Conservation (phyloP, 2,113 vertebrate genomes). For the Pithys albifrons region DNA sequence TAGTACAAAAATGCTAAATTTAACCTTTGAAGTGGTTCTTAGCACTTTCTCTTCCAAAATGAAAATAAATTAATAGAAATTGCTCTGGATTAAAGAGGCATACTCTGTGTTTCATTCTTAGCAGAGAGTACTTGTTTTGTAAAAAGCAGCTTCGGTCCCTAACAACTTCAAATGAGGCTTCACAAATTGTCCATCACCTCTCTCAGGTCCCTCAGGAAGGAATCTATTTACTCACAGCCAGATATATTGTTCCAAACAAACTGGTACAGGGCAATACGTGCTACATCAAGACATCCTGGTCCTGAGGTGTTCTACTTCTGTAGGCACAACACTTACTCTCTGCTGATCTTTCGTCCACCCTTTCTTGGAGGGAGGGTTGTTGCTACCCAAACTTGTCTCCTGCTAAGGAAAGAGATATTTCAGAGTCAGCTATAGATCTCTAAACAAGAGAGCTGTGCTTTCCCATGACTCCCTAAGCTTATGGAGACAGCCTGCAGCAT, state of each 20-base stretch:
- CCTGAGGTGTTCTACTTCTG: not conserved
- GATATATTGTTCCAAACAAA: not conserved
- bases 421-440: not conserved
- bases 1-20: not conserved
- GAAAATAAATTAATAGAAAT: not conserved
- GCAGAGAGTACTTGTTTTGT: not conserved
- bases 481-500: not conserved
- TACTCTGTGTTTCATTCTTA: not conserved
- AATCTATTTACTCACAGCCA: not conserved
- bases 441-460: not conserved
- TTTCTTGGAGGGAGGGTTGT: not conserved
- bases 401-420: not conserved
- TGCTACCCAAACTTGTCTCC: not conserved
- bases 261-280: fast-evolving
- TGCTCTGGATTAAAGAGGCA: not conserved
- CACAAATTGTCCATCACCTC: not conserved
- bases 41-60: not conserved
- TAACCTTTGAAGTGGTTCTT: constrained; percentile 41
- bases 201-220: not conserved
- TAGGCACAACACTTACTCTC: not conserved
- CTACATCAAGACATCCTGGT: not conserved
- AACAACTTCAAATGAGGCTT: not conserved
- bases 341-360: not conserved
- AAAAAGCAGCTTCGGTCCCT: not conserved
- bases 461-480: not conserved